Evolutionary conservation across 2,888 invertebrate species (phyloP).

Genomic region (Sinotaia quadrata): DNA sequence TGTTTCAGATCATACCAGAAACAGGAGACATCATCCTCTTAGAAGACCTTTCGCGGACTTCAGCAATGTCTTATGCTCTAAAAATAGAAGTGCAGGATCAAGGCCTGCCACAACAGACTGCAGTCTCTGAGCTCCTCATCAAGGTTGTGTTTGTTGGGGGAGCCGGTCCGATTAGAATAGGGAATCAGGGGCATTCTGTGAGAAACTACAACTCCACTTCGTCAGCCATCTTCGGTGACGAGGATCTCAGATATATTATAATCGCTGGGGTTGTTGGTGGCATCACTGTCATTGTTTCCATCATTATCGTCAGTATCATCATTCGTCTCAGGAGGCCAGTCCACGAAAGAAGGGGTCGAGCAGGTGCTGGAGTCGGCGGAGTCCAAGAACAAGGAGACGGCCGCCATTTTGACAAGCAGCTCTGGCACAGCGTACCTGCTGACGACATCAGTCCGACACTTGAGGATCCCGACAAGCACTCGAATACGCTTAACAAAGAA

Average conservation of each 20-base stretch:
- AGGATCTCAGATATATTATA: conserved; percentile 42
- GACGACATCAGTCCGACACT: conserved; percentile 36
- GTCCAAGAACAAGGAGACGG: conserved; percentile 45
- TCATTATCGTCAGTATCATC: conserved; percentile 43
- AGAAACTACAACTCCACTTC: conserved; percentile 15
- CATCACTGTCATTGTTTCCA: conserved; percentile 40
- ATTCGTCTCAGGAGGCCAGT: conserved; percentile 35
- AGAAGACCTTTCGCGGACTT: conserved; percentile 22
- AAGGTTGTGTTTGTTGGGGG: conserved; percentile 35
- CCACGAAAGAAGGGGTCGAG: conserved; percentile 24
- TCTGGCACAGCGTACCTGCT: conserved; percentile 44
- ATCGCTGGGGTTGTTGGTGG: conserved; percentile 44
- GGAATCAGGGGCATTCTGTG: not conserved
- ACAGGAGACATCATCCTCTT: conserved; percentile 50
- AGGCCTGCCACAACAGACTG: conserved; percentile 46
- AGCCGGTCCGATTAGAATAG: not conserved
- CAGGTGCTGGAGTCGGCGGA: conserved; percentile 30
- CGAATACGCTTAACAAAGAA: conserved; percentile 14
- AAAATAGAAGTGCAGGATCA: conserved; percentile 53
- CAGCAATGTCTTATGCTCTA: conserved; percentile 38
- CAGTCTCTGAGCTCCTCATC: conserved; percentile 42
- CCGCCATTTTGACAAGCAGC: conserved; percentile 41
- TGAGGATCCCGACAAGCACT: conserved; percentile 33
- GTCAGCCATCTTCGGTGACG: conserved; percentile 23
- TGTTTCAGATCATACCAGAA: conserved; percentile 41